These are phyloP conservation scores for Sesia bembeciformis DNA, from an alignment of 2,888 invertebrate genomes.

Conservation along the genomic window DNA sequence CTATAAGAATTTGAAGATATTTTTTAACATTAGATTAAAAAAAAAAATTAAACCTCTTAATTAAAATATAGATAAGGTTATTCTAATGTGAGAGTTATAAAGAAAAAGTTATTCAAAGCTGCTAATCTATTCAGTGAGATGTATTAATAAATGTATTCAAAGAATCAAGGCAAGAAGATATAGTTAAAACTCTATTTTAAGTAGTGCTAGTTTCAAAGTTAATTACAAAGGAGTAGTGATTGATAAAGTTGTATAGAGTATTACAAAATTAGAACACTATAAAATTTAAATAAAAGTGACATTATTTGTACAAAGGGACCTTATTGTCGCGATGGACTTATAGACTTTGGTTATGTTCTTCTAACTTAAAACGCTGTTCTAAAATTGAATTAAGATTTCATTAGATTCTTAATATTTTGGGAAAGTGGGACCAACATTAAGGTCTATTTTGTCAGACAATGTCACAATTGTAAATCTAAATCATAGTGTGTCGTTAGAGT, in stretches of 20 bases:
- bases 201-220: background rate
- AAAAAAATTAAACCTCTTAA: too few relatives aligned
- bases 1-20: too few relatives aligned
- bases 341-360: too few relatives aligned
- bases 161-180: background rate
- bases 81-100: background rate
- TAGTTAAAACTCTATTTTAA: background rate
- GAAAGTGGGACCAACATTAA: too few relatives aligned
- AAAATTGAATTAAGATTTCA: too few relatives aligned
- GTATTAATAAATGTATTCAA: background rate
- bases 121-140: background rate
- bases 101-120: background rate
- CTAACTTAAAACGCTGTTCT: too few relatives aligned
- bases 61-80: background rate
- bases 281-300: background rate
- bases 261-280: background rate
- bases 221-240: background rate
- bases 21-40: too few relatives aligned
- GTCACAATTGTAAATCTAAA: background rate
- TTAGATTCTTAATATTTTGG: too few relatives aligned
- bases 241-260: slow-evolving; percentile 8
- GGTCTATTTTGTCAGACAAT: too few relatives aligned
- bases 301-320: too few relatives aligned
- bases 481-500: slow-evolving; percentile 15
- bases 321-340: too few relatives aligned